Conservation (phyloP, 64 coral and sea anemone genomes). For the Exaiptasia diaphana region DNA sequence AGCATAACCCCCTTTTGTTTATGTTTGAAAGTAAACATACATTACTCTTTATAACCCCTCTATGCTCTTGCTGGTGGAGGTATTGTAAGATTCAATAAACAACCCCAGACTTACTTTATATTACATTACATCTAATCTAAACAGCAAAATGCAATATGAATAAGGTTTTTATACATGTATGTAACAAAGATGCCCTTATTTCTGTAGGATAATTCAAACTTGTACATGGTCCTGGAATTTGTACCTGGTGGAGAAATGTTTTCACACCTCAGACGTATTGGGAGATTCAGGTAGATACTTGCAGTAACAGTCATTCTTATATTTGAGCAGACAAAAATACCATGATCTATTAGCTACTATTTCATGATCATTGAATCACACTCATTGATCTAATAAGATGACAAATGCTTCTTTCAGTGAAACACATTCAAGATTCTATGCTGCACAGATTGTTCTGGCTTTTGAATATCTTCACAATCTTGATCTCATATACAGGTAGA, state of each 20-base stretch:
- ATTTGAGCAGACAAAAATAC: too few relatives aligned
- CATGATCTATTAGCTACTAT: neutral
- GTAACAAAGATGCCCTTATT: neutral
- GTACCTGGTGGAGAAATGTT: slow-evolving; percentile 99
- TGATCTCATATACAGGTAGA: slow-evolving; percentile 98
- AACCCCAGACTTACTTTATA: too few relatives aligned
- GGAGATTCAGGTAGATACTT: slow-evolving; percentile 88
- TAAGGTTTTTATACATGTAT: too few relatives aligned
- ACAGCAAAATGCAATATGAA: too few relatives aligned
- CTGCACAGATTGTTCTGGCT: slow-evolving; percentile 96
- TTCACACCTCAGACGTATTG: slow-evolving; percentile 97
- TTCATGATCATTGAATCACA: too few relatives aligned
- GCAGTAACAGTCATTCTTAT: too few relatives aligned
- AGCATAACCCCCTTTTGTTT: too few relatives aligned
- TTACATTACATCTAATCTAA: too few relatives aligned
- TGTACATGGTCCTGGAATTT: slow-evolving; percentile 99
- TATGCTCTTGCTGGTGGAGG: too few relatives aligned
- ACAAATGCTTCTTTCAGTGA: slow-evolving; percentile 95
- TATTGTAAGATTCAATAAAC: too few relatives aligned
- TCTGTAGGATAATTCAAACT: slow-evolving; percentile 89
- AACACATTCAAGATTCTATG: slow-evolving; percentile 99
- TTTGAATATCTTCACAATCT: slow-evolving; percentile 98
- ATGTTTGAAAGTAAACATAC: neutral
- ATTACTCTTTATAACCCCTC: neutral
- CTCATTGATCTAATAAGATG: too few relatives aligned